A percentile compares a stretch with the other conserved stretches of the same genome.
Conservation (phyloP, 2,113 vertebrate species). For the Raja brachyura region DNA sequence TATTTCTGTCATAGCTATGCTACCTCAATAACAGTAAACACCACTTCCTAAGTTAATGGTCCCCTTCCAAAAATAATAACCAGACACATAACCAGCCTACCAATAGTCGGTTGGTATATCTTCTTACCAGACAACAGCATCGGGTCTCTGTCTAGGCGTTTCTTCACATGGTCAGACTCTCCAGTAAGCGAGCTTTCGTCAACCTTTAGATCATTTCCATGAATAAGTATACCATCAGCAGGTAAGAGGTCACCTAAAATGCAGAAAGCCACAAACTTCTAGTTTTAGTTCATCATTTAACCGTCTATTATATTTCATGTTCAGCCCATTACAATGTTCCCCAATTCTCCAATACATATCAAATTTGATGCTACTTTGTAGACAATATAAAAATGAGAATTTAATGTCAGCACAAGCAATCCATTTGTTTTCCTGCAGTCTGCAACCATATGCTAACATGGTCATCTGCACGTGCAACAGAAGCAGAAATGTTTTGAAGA, state of each 20-base stretch:
- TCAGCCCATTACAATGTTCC: background rate
- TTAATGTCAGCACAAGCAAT: background rate
- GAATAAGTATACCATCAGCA: constrained; percentile 88
- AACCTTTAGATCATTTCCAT: constrained; percentile 95
- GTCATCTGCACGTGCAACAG: background rate
- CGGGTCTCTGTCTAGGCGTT: constrained; percentile 82
- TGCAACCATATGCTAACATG: no score
- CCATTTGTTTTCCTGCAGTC: background rate
- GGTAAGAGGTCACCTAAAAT: constrained; percentile 89
- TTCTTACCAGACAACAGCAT: constrained; percentile 86
- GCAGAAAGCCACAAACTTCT: background rate
- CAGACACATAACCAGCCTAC: background rate
- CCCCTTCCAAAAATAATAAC: no score
- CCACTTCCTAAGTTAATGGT: background rate
- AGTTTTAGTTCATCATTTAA: background rate
- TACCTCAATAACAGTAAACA: background rate
- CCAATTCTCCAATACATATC: background rate
- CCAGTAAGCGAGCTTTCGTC: constrained; percentile 97
- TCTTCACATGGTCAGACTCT: constrained; percentile 96
- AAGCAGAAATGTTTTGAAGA: background rate
- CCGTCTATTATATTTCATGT: background rate
- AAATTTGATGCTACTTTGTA: background rate
- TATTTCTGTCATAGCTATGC: background rate
- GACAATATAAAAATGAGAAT: background rate
- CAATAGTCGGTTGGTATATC: background rate